Conservation (phyloP, 1,140 invertebrate genomes). For the Sycobia sp. region DNA sequence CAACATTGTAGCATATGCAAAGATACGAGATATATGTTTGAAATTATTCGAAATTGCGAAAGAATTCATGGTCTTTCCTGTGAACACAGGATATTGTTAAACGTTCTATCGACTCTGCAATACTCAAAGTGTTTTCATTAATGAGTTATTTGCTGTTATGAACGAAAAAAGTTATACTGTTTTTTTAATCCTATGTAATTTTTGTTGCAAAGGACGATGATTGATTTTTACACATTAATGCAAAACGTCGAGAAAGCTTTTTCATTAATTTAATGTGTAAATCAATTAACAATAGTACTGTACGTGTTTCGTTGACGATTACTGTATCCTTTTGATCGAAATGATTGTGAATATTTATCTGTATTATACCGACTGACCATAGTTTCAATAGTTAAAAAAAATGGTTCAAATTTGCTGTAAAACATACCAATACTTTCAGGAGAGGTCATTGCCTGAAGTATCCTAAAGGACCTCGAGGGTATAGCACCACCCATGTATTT, state of each 20-base stretch:
- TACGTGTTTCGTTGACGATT: too few relatives aligned
- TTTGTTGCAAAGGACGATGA: not conserved
- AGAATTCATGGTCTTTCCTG: slow-evolving; percentile 51
- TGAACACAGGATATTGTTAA: slow-evolving; percentile 56
- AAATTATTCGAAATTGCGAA: slow-evolving; percentile 6
- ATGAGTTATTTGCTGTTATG: slow-evolving; percentile 9
- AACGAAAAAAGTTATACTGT: slow-evolving; percentile 9
- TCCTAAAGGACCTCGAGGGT: slow-evolving; percentile 83
- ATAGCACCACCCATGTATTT: slow-evolving; percentile 84
- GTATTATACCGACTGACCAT: not conserved
- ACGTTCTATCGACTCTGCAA: slow-evolving; percentile 47
- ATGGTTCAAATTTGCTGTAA: not conserved
- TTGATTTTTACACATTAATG: slow-evolving; percentile 1
- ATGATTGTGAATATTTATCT: not conserved
- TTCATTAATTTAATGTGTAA: not conserved
- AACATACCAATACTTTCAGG: slow-evolving; percentile 63
- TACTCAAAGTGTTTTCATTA: slow-evolving; percentile 37
- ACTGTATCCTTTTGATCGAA: not conserved
- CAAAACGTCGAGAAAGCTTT: not conserved
- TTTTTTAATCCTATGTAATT: not conserved
- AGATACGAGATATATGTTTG: not conserved
- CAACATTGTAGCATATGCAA: slow-evolving; percentile 1
- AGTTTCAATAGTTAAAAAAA: not conserved
- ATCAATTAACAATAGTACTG: not conserved
- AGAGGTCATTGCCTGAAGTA: slow-evolving; percentile 82